Conservation (phyloP, 1,140 invertebrate species). For the Scaptomyza graminum region DNA sequence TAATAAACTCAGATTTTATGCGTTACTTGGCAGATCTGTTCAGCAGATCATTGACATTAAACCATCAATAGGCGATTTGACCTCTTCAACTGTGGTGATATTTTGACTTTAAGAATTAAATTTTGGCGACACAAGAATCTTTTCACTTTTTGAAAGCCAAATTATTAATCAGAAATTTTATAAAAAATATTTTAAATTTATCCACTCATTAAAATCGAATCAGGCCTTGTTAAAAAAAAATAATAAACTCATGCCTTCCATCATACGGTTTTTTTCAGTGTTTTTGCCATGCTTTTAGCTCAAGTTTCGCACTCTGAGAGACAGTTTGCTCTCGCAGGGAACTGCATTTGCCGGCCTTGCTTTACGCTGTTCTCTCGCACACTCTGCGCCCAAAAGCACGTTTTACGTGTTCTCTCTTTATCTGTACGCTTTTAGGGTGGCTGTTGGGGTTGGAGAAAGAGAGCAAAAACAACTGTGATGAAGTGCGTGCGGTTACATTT, state of each 20-base stretch:
- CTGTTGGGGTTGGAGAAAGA: slow-evolving; percentile 4
- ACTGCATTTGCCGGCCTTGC: slow-evolving; percentile 36
- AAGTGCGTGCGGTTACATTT: slow-evolving; percentile 48
- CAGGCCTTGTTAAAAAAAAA: too few species aligned
- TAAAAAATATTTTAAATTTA: too few species aligned
- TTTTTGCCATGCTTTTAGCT: slow-evolving; percentile 17
- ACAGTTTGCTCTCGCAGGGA: slow-evolving; percentile 14
- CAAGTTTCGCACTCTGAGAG: slow-evolving; percentile 6
- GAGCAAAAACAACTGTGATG: slow-evolving; percentile 43
- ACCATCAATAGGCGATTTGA: too few species aligned
- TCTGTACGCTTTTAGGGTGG: slow-evolving; percentile 14
- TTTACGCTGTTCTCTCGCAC: slow-evolving; percentile 14
- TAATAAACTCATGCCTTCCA: background rate
- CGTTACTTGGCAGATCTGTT: too few species aligned
- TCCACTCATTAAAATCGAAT: too few species aligned
- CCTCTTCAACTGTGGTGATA: too few species aligned
- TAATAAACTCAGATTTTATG: too few species aligned
- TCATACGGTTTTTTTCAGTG: slow-evolving; percentile 21
- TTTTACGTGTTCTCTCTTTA: slow-evolving; percentile 1
- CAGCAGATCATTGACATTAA: too few species aligned
- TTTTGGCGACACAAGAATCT: too few species aligned
- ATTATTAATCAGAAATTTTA: too few species aligned
- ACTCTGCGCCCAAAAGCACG: background rate
- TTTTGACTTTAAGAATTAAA: too few species aligned
- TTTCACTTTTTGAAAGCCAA: too few species aligned